These are phyloP conservation scores for Cremastobaeus sp. DNA, from an alignment of 2,888 invertebrate species.

Conservation along the genomic window DNA sequence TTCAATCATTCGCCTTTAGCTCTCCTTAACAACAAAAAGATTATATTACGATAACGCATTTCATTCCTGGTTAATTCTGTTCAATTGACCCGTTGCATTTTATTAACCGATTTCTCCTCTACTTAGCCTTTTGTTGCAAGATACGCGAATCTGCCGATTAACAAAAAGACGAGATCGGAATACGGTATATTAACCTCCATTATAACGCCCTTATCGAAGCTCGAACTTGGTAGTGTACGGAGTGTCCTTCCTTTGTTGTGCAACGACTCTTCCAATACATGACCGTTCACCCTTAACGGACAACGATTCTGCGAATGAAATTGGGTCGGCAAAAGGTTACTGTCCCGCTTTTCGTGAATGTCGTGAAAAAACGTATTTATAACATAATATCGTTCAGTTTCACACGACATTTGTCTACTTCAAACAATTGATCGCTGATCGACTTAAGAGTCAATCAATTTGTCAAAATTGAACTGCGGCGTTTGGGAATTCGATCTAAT, in stretches of 20 bases:
- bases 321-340: conserved; percentile 66
- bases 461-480: no score
- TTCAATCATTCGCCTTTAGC: no score
- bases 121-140: no score
- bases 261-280: conserved; percentile 47
- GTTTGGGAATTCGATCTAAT: no score
- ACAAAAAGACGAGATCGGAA: conserved; percentile 8
- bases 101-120: no score
- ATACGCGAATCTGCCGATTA: not conserved
- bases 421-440: conserved; percentile 38
- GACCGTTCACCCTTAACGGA: conserved; percentile 58
- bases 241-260: conserved; percentile 24
- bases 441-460: conserved; percentile 46
- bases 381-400: conserved; percentile 31
- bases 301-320: conserved; percentile 56
- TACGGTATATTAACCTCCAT: conserved; percentile 8
- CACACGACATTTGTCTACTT: conserved; percentile 10
- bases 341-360: conserved; percentile 61
- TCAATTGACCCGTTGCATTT: no score
- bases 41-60: no score
- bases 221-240: conserved; percentile 22
- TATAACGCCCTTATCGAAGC: conserved; percentile 32
- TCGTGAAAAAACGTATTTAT: conserved; percentile 45
- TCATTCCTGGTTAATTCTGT: no score
- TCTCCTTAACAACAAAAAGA: no score